Evolutionary conservation across 2,113 vertebrate species (phyloP).

Genomic region (Pachypanchax playfairii): DNA sequence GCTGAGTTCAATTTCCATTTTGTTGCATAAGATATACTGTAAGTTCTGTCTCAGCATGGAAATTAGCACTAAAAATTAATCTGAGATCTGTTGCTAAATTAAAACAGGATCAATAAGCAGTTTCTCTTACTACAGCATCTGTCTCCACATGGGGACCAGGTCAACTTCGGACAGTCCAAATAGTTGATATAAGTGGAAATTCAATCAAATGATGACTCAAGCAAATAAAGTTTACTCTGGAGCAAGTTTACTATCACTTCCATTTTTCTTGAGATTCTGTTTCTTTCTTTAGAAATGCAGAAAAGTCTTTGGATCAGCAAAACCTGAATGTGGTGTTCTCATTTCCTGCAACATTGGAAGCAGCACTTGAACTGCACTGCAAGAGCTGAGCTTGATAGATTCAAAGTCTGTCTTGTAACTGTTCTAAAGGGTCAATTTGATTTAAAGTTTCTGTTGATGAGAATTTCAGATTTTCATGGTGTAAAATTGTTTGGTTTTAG

Average conservation of each 20-base stretch:
- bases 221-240: conserved; percentile 53
- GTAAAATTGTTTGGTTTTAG: conserved; percentile 14
- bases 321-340: conserved; percentile 56
- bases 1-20: too few species aligned
- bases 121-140: neutral
- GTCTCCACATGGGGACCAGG: conserved; percentile 1
- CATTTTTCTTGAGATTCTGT: conserved; percentile 38
- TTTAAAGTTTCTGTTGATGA: too few species aligned
- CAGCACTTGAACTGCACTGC: conserved; percentile 22
- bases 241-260: conserved; percentile 59
- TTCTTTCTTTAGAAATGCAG: conserved; percentile 60
- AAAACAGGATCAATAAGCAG: neutral
- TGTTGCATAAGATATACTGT: too few species aligned
- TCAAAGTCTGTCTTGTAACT: conserved; percentile 22
- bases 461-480: conserved; percentile 14
- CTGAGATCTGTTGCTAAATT: too few species aligned
- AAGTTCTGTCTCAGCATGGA: too few species aligned
- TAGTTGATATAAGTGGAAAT: conserved; percentile 31
- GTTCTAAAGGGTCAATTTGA: too few species aligned
- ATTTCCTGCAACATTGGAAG: conserved; percentile 54
- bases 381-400: conserved; percentile 31
- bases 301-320: conserved; percentile 61
- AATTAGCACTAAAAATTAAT: neutral
- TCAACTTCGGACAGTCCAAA: conserved; percentile 6
- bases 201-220: conserved; percentile 20